Percentiles rank a stretch among this genome's conserved stretches.
These are phyloP conservation scores for Arvicanthis niloticus DNA, from an alignment of 2,113 vertebrate genomes.

Conservation along the genomic window DNA sequence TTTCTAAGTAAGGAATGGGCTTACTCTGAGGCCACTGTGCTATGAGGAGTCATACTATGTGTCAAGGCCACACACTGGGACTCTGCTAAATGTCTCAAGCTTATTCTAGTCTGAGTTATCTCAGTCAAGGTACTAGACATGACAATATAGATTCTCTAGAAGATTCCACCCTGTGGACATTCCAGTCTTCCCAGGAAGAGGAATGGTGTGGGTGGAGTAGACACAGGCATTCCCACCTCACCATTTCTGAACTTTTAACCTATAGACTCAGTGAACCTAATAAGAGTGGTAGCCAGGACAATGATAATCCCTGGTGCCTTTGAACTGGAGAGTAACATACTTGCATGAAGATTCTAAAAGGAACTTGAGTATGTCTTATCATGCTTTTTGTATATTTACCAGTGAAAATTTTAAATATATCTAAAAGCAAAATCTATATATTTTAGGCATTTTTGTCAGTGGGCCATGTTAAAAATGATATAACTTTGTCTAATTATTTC, in stretches of 20 bases:
- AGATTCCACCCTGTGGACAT: background rate
- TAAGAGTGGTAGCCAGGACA: background rate
- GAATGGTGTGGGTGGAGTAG: background rate
- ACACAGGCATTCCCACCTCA: background rate
- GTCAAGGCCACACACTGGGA: background rate
- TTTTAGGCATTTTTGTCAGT: background rate
- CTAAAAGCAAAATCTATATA: background rate
- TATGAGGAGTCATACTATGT: background rate
- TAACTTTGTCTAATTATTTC: conserved; percentile 32
- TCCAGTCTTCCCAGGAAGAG: background rate
- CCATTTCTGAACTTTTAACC: background rate
- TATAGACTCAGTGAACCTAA: background rate
- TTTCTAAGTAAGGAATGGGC: background rate
- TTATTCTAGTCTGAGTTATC: background rate
- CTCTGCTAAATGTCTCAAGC: background rate
- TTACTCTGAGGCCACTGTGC: background rate
- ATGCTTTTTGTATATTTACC: background rate
- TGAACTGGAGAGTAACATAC: background rate
- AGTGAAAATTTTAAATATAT: background rate
- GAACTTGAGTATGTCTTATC: background rate
- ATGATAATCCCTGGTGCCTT: background rate
- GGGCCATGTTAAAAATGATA: background rate
- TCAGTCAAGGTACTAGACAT: background rate
- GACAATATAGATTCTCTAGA: background rate
- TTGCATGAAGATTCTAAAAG: background rate